phyloP scores from a whole-genome alignment of 2,113 vertebrate genomes.

The Oreocharis arfaki region DNA sequence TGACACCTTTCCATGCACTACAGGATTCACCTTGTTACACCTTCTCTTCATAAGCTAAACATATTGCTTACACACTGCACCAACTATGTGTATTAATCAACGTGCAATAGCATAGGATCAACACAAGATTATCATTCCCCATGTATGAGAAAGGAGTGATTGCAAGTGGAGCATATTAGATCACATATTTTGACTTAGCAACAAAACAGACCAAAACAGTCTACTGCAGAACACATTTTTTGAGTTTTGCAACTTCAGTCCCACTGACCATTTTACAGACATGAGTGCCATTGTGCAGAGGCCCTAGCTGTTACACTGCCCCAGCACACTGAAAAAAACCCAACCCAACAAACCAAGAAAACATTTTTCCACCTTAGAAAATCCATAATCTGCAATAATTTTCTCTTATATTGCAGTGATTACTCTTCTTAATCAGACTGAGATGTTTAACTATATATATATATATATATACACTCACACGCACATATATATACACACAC shows the following conservation, averaged over 20 bases:
- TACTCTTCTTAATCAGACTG: neutral
- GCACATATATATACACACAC: rapidly evolving
- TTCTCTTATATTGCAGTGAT: neutral
- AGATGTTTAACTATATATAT: neutral
- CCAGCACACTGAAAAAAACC: neutral
- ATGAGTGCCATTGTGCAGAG: neutral
- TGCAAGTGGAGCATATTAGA: neutral
- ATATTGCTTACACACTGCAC: neutral
- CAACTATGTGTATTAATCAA: neutral
- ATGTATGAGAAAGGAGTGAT: neutral
- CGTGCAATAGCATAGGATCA: neutral
- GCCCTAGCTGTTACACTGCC: neutral
- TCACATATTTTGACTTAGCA: neutral
- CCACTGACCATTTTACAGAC: neutral
- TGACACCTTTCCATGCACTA: neutral
- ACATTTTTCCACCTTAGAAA: neutral
- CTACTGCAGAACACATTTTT: neutral
- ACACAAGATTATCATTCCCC: neutral
- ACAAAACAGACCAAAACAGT: neutral
- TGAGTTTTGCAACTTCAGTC: neutral
- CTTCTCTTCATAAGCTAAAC: neutral
- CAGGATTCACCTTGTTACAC: neutral
- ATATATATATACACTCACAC: rapidly evolving
- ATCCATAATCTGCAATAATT: neutral
- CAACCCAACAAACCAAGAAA: neutral